phyloP scores from a whole-genome alignment of 2,797 vertebrate species.

The Eurystomus glaucurus region DNA sequence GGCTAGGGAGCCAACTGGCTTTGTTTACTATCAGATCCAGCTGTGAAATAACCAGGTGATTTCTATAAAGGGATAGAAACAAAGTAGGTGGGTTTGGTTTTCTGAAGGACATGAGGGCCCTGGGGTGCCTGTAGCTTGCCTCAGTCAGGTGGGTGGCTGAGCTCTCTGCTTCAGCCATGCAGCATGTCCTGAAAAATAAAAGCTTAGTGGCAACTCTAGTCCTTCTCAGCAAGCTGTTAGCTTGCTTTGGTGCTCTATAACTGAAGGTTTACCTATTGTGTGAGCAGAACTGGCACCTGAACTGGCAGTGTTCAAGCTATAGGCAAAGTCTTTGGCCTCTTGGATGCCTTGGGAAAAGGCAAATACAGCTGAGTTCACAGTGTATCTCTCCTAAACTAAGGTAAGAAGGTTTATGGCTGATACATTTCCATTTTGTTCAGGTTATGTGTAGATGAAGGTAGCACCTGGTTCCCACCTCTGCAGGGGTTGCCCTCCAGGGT shows the following conservation, averaged over 20 bases:
- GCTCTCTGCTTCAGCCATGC: fast-evolving
- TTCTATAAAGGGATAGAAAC: neutral
- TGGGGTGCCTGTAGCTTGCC: fast-evolving
- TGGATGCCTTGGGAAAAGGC: fast-evolving
- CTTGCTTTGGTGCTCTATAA: neutral
- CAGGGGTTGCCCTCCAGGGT: neutral
- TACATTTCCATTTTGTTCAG: fast-evolving
- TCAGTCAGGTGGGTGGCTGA: neutral
- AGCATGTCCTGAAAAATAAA: neutral
- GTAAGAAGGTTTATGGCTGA: neutral
- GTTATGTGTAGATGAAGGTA: neutral
- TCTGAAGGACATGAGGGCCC: fast-evolving
- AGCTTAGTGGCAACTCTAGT: fast-evolving
- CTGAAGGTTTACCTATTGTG: neutral
- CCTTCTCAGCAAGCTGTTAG: neutral
- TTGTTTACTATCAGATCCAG: neutral
- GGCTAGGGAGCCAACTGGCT: neutral
- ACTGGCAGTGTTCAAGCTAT: fast-evolving
- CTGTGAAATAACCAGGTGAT: neutral
- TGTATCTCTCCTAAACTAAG: fast-evolving
- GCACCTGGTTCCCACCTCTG: fast-evolving
- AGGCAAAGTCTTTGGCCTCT: neutral
- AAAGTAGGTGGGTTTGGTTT: fast-evolving
- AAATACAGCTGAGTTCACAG: fast-evolving
- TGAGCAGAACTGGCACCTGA: neutral